These are phyloP conservation scores for Lepidurus arcticus DNA, from an alignment of 1,140 invertebrate genomes.

Conservation along the genomic window DNA sequence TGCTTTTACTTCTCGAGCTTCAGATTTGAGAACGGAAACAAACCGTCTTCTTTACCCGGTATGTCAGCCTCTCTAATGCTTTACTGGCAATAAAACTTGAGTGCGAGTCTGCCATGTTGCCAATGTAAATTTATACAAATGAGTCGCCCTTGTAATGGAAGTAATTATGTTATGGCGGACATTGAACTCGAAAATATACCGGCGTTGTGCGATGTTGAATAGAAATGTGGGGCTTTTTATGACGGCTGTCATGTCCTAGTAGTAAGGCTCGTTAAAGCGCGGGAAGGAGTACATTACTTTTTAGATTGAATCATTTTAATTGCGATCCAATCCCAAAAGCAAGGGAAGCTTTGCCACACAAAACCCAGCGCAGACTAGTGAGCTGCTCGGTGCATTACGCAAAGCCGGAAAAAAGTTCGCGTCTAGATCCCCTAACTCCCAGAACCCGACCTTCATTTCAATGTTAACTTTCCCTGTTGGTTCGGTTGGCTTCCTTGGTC, in stretches of 20 bases:
- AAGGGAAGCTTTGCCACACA: neutral
- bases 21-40: neutral
- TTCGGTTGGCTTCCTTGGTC: slow-evolving; percentile 1
- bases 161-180: neutral
- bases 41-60: neutral
- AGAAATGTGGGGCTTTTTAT: slow-evolving; percentile 11
- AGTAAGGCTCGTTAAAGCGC: neutral
- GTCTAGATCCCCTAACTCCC: neutral
- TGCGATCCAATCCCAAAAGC: neutral
- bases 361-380: neutral
- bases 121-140: neutral
- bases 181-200: slow-evolving; percentile 11
- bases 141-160: slow-evolving; percentile 1
- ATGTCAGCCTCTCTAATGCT: neutral
- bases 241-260: neutral
- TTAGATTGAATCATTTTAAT: neutral
- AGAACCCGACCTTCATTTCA: slow-evolving; percentile 1
- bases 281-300: neutral
- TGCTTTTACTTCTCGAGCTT: neutral
- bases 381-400: neutral
- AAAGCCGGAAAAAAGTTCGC: neutral
- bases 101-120: neutral
- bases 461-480: slow-evolving; percentile 8
- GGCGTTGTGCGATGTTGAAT: neutral
- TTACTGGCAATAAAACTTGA: too few relatives aligned